Percentiles rank a stretch among this genome's conserved stretches.
Conservation (phyloP, 2,113 vertebrate genomes). For the Ptilonorhynchus violaceus region DNA sequence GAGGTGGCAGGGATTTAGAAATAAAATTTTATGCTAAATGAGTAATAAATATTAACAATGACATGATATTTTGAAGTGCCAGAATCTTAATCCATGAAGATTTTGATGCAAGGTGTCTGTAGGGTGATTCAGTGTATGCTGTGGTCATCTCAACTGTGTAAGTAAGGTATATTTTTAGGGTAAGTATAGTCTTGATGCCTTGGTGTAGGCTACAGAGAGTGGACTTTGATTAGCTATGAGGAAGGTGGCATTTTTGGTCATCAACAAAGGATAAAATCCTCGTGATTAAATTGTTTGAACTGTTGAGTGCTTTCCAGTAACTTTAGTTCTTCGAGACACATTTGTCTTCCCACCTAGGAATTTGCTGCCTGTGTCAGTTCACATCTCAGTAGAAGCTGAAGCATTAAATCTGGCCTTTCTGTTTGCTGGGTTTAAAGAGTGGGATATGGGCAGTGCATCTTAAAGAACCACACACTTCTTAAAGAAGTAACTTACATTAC, state of each 20-base stretch:
- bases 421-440: not conserved
- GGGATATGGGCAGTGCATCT: not conserved
- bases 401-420: not conserved
- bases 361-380: not conserved
- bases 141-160: not conserved
- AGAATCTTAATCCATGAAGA: not conserved
- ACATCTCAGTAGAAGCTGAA: not conserved
- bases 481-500: not conserved
- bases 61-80: not conserved
- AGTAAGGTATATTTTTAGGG: not conserved
- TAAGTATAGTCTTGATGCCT: not conserved
- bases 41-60: not conserved
- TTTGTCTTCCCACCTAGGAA: not conserved
- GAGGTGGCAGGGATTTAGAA: not conserved
- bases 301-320: not conserved
- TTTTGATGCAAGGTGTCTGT: not conserved
- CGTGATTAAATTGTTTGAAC: not conserved
- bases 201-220: not conserved
- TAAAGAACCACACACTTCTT: not conserved
- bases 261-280: not conserved
- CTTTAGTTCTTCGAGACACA: not conserved
- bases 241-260: not conserved
- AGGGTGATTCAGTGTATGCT: not conserved
- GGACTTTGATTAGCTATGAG: not conserved
- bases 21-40: not conserved